Base-by-base conservation (phyloP, 2,113 vertebrate species). In the Cebidichthys violaceus region DNA sequence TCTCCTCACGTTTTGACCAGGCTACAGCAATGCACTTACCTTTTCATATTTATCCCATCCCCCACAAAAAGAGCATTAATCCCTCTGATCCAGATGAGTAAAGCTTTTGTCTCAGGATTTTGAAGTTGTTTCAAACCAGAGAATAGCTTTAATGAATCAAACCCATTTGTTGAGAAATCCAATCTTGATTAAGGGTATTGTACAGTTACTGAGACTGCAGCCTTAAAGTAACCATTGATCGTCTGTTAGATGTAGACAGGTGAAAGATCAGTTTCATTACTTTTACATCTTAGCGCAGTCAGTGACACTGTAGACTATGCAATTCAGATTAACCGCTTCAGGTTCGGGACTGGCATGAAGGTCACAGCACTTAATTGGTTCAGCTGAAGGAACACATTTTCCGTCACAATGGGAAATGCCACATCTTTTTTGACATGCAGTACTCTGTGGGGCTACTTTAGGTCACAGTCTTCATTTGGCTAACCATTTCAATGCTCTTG, bases 231-330 rank as follows among this genome's bases (percentile, higher is more conserved):
- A 75, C 45, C 33, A 81, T 57, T 43, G 57, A 86, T 82, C 27
- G 15, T 59, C 41, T 52, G 66, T 66, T 24, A 70, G 57, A 43
- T 47, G 66, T 31, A 70, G 66, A 72, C 57, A 84, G 50, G 61
- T 72, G 75, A 76, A 69, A 77, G 67, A 79, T 82, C 71, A 50
- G 27, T 83, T 82, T 84, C 78, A 82, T 79, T 81, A 85, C 67
- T 83, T 70, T 85, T 67, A 74, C 67, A 83, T 84, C n/a, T 70
- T 22, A 52, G 43, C 18, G 18, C 59, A 72, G 37, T 60, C 77
- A 18, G 33, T 71, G 74, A 50, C 74, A 80, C 43, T 61, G 33
- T 61, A 29, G 67, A 70, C 65, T 1, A 59, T 78, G 4, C 39
- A 73, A 15, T 68, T 76, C 31, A 77, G 60, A 86, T 86, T 59